phyloP scores from a whole-genome alignment of 2,888 invertebrate species.

The Synanthedon vespiformis region DNA sequence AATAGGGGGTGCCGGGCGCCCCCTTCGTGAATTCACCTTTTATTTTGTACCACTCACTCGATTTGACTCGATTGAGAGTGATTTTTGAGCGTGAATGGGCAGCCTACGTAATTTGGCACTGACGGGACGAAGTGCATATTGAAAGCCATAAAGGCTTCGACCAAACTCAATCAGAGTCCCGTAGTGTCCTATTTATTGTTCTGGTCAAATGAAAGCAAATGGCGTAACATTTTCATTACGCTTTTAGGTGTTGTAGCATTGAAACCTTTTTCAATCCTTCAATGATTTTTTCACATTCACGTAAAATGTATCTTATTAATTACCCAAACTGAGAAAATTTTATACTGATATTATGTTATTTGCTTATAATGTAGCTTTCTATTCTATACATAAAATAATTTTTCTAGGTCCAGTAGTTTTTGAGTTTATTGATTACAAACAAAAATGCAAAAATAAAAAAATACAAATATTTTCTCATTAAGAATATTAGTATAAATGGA shows the following conservation, averaged over 20 bases:
- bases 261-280: no score
- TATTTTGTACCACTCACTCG: conserved; percentile 60
- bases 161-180: conserved; percentile 53
- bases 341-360: no score
- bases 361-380: no score
- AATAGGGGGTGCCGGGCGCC: conserved; percentile 42
- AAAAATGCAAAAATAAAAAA: no score
- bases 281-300: no score
- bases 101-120: conserved; percentile 61
- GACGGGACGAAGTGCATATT: conserved; percentile 62
- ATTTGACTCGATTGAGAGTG: conserved; percentile 56
- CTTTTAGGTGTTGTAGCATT: not conserved
- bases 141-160: conserved; percentile 58
- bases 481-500: no score
- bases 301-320: no score
- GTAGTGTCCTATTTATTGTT: conserved; percentile 25
- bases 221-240: not conserved
- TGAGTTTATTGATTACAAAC: no score
- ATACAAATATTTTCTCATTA: no score
- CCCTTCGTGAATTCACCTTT: conserved; percentile 64
- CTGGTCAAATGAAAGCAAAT: conserved; percentile 4
- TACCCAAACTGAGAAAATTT: no score
- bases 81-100: conserved; percentile 68
- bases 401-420: no score
- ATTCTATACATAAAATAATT: no score